A percentile compares a stretch with the other conserved stretches of the same genome.
These are phyloP conservation scores for Aspidapion aeneum DNA, from an alignment of 2,888 invertebrate genomes.

Conservation along the genomic window DNA sequence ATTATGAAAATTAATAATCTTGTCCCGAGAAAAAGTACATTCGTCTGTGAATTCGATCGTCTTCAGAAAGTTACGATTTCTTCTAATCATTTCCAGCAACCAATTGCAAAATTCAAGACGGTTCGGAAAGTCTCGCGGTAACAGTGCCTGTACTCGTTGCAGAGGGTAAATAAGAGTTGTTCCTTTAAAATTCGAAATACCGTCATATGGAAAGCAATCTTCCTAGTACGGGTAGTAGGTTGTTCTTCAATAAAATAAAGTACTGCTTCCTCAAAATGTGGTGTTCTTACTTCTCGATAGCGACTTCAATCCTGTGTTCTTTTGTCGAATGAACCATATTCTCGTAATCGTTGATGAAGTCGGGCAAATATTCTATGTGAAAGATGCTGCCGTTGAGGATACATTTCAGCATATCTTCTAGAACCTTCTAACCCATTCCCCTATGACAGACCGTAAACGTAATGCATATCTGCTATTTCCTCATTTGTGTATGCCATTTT, in stretches of 20 bases:
- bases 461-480: slow-evolving; percentile 5
- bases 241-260: too few relatives aligned
- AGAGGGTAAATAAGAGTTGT: not conserved
- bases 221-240: too few relatives aligned
- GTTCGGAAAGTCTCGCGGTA: not conserved
- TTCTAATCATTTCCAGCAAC: slow-evolving; percentile 7
- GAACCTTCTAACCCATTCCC: slow-evolving; percentile 5
- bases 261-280: slow-evolving; percentile 12
- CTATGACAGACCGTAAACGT: not conserved
- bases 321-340: slow-evolving; percentile 22
- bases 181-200: too few relatives aligned
- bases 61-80: slow-evolving; percentile 20
- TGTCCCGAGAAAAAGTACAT: slow-evolving; percentile 24
- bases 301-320: slow-evolving; percentile 16
- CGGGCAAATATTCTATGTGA: slow-evolving; percentile 6
- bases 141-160: not conserved
- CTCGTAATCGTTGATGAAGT: slow-evolving; percentile 19
- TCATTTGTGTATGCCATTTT: too few relatives aligned
- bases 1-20: slow-evolving; percentile 24
- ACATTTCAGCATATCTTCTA: slow-evolving; percentile 4
- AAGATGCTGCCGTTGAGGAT: not conserved
- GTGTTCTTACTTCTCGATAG: slow-evolving; percentile 11
- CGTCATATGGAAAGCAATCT: too few relatives aligned
- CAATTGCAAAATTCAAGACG: not conserved
- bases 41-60: slow-evolving; percentile 23